Evolutionary conservation across 2,113 vertebrate species (phyloP), one percentile per base, ranked within the genome.

Genomic region (Phodopus roborovskii): DNA sequence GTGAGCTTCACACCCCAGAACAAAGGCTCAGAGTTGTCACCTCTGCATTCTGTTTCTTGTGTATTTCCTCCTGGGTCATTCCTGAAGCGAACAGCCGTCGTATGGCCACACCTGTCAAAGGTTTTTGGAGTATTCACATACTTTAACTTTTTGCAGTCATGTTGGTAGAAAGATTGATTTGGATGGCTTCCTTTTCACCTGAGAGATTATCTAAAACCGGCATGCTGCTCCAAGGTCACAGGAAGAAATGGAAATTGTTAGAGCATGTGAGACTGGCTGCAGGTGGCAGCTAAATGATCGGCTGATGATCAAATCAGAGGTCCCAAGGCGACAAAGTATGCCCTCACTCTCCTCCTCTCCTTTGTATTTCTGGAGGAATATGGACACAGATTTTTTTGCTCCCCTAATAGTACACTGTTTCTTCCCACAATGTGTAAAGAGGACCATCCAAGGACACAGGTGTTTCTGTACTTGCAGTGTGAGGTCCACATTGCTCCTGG

Each of bases 371-470:
- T 39, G 53, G 36, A 81, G n/a, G 53, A 81, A 79, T 11, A 24
- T 15, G 53, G 24, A 58, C 11, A n/a, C 36, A n/a, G 36, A 58
- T 58, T 39, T 58, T 39, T 24, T 20, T 22, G 36, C 13, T n/a
- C 58, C 53, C 20, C 36, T 15, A 3, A 7, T 26, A n/a, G 20
- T 81, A 10, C 33, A 26, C 20, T n/a, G 12, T 3, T 58, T n/a
- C 50, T 81, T 58, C 20, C 53, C 5, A 58, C 36, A 58, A 11
- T 58, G 33, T 53, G 19, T 15, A 58, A n/a, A 81, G 36, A 36
- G 36, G 20, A 0, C 20, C 0, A 39, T 81, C 53, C 3, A 15
- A 24, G 22, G 19, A n/a, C 15, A 39, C 8, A 2, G 0, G 20
- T 10, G 20, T 12, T 74, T 74, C 9, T 42, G 9, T 74, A 12